phyloP scores from a whole-genome alignment of 2,113 vertebrate species.

The Caretta caretta region DNA sequence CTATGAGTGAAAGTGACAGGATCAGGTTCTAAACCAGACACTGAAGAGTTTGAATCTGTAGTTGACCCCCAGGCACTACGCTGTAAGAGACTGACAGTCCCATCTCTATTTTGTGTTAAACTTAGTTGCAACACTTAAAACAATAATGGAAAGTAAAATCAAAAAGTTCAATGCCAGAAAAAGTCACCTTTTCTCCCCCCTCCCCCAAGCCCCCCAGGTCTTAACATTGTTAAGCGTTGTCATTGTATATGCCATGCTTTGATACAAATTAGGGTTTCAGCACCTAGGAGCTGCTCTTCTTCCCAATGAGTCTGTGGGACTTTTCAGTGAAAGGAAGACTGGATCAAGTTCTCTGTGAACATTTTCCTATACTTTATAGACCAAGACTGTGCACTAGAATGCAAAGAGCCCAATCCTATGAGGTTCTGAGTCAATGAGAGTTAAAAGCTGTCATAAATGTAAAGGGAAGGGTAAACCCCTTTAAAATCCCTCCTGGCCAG shows the following conservation, averaged over 20 bases:
- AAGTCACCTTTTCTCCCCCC: rapidly evolving
- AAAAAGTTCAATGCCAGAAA: background rate
- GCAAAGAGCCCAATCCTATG: background rate
- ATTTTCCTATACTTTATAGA: background rate
- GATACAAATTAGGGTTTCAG: no score
- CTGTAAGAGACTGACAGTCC: rapidly evolving
- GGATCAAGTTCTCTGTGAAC: background rate
- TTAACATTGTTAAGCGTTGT: background rate
- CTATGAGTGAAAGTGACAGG: background rate
- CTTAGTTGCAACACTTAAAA: rapidly evolving
- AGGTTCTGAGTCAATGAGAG: constrained; percentile 10
- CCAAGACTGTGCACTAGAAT: background rate
- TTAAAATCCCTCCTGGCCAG: no score
- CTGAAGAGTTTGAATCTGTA: background rate
- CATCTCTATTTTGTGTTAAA: rapidly evolving
- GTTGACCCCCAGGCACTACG: rapidly evolving
- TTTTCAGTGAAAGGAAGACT: background rate
- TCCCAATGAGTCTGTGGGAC: background rate
- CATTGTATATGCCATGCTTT: rapidly evolving
- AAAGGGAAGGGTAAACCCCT: no score
- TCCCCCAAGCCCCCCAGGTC: rapidly evolving
- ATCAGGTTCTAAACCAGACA: background rate
- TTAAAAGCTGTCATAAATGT: background rate
- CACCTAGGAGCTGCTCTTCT: no score
- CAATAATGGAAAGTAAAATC: rapidly evolving